Conservation (phyloP, 2,888 invertebrate genomes). For the Cactoblastis cactorum region DNA sequence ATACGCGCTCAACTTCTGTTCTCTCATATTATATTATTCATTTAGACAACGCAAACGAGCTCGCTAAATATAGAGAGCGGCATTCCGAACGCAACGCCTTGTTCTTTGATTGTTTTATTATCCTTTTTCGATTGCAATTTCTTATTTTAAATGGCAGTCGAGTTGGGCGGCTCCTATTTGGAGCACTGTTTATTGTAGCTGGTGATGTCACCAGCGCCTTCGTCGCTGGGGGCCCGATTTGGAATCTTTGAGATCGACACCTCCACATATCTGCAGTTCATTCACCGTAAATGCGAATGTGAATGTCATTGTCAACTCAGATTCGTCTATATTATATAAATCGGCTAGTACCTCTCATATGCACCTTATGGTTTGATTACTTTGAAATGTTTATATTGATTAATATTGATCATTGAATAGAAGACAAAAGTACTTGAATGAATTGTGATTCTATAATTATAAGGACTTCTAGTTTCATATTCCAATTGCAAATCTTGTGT, state of each 20-base stretch:
- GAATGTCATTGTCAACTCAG: constrained; percentile 56
- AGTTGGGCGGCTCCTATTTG: constrained; percentile 44
- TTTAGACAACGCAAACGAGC: constrained; percentile 66
- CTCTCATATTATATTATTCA: constrained; percentile 66
- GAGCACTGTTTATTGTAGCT: constrained; percentile 45
- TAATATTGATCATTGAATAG: too few relatives aligned
- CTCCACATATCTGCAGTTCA: constrained; percentile 71
- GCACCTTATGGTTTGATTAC: background rate
- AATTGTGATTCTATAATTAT: too few relatives aligned
- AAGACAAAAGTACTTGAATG: too few relatives aligned
- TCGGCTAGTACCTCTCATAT: constrained; percentile 29
- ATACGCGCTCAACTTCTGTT: constrained; percentile 69
- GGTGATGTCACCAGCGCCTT: constrained; percentile 70
- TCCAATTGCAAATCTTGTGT: too few relatives aligned
- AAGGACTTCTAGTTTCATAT: too few relatives aligned
- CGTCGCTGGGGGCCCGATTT: constrained; percentile 62
- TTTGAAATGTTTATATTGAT: background rate
- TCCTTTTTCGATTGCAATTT: constrained; percentile 55
- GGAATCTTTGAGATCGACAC: constrained; percentile 71
- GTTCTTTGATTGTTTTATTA: constrained; percentile 61
- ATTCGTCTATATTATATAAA: constrained; percentile 52
- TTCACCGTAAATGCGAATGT: constrained; percentile 55
- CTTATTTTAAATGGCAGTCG: constrained; percentile 58
- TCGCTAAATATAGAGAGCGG: constrained; percentile 68
- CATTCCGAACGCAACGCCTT: constrained; percentile 59